Percentiles rank a stretch among this genome's conserved stretches.
phyloP scores from a whole-genome alignment of 1,140 invertebrate species.

The Temnothorax curvispinosus region DNA sequence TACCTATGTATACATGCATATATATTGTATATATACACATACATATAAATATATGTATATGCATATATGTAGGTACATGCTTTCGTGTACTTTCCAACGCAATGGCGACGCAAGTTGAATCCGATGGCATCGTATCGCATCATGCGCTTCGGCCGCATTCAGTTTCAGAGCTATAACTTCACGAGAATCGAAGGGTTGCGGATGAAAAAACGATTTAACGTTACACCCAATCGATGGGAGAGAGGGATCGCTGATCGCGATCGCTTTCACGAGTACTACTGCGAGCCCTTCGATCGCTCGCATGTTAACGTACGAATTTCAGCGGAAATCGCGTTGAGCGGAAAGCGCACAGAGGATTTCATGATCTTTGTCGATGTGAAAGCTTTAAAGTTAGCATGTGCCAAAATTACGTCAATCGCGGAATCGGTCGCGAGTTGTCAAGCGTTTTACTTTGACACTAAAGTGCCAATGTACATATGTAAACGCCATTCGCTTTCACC shows the following conservation, averaged over 20 bases:
- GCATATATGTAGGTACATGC: neutral
- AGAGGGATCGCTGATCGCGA: neutral
- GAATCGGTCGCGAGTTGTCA: neutral
- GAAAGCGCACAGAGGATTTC: neutral
- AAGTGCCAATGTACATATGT: neutral
- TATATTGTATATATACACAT: too few relatives aligned
- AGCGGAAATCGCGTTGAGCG: slow-evolving; percentile 26
- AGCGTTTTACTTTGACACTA: neutral
- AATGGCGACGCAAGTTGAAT: slow-evolving; percentile 36
- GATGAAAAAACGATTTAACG: neutral
- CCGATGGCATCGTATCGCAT: slow-evolving; percentile 34
- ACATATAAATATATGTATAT: neutral
- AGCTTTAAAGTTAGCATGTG: slow-evolving; percentile 15
- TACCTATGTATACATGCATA: neutral
- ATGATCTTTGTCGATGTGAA: neutral
- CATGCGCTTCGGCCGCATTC: slow-evolving; percentile 10
- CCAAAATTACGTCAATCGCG: slow-evolving; percentile 22
- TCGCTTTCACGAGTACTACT: neutral
- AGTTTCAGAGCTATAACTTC: slow-evolving; percentile 14
- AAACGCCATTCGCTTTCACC: slow-evolving; percentile 14
- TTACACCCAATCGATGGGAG: neutral
- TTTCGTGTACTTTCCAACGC: slow-evolving; percentile 12
- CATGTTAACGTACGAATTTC: neutral
- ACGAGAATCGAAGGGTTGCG: slow-evolving; percentile 30
- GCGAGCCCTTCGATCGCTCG: neutral